Base-by-base conservation (phyloP, 2,113 vertebrate species). In the Lucifuga dentata region DNA sequence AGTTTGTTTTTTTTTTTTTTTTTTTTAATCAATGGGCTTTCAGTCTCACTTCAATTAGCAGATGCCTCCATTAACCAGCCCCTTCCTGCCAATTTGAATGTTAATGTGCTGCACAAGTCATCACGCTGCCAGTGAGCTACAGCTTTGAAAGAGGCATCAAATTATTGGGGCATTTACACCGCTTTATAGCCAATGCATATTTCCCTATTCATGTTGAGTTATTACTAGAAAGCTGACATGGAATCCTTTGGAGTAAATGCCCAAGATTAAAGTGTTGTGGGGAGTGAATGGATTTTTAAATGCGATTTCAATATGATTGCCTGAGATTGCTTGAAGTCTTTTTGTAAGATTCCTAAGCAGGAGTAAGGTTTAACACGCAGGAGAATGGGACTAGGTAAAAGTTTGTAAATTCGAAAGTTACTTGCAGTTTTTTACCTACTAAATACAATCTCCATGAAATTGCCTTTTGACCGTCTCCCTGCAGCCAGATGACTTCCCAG, bases 401-500 rank as follows among this genome's bases (percentile, higher is more conserved):
- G 67, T 71, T 29, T 38, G 5, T 16, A 29, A 29, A 5, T 29
- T 29, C 3, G 3, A 29, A 29, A 40, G 36, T 23, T 38, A 48
- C 66, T 63, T 33, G 45, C 60, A 49, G 19, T 38, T 11, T 49
- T n/a, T 66, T n/a, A 38, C 16, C 21, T 19, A 46, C 39, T 53
- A 29, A 36, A 64, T 45, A 46, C 78, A 73, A 69, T 38, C 35
- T 63, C 61, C 8, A 11, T 53, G 62, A 39, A 75, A 70, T 17
- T 23, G 48, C 21, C 53, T 69, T 85, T 70, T 73, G 45, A 79
- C 40, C 26, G 11, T 65, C 71, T 67, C 59, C 50, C 43, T 13
- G 51, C 23, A 93, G 93, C 74, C 84, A 1, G 85, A 88, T 16
- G 78, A 86, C 68, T 95, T 95, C 65, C 95, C 97, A 58, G 94